phyloP scores from a whole-genome alignment of 2,113 vertebrate genomes.

The Lates calcarifer region DNA sequence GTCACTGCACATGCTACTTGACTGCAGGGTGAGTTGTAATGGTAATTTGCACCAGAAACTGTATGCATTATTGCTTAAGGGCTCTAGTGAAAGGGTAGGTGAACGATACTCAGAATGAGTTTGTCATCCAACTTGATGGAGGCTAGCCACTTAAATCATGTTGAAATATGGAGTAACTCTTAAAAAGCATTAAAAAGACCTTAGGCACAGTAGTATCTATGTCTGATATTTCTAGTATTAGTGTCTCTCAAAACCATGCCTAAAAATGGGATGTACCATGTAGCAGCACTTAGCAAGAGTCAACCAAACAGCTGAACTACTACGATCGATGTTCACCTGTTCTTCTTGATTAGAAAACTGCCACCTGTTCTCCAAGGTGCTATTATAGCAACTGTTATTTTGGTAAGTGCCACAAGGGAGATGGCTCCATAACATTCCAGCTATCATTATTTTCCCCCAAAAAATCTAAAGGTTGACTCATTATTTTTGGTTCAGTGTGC shows the following conservation, averaged over 20 bases:
- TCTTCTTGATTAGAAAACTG: slow-evolving; percentile 73
- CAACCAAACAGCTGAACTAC: slow-evolving; percentile 51
- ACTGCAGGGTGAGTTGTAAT: slow-evolving; percentile 50
- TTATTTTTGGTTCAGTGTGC: slow-evolving; percentile 73
- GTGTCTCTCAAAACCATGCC: slow-evolving; percentile 2
- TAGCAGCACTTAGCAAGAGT: slow-evolving; percentile 28
- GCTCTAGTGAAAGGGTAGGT: slow-evolving; percentile 30
- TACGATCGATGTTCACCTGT: slow-evolving; percentile 53
- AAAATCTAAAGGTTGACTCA: slow-evolving; percentile 59
- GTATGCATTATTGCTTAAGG: slow-evolving; percentile 47
- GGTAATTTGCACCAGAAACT: slow-evolving; percentile 51
- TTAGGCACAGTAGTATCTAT: neutral
- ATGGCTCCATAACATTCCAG: slow-evolving; percentile 37
- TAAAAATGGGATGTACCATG: slow-evolving; percentile 21
- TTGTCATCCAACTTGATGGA: slow-evolving; percentile 45
- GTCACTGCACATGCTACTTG: slow-evolving; percentile 42
- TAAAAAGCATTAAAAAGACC: slow-evolving; percentile 31
- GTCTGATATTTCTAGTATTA: neutral
- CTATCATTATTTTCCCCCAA: slow-evolving; percentile 26
- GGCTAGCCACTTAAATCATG: slow-evolving; percentile 30
- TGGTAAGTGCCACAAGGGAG: slow-evolving; percentile 61
- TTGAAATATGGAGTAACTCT: slow-evolving; percentile 30
- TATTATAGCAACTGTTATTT: slow-evolving; percentile 69
- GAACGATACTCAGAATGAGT: slow-evolving; percentile 43
- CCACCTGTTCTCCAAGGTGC: slow-evolving; percentile 69